Conservation (phyloP, 2,113 vertebrate species). For the Leptocoma aspasia region DNA sequence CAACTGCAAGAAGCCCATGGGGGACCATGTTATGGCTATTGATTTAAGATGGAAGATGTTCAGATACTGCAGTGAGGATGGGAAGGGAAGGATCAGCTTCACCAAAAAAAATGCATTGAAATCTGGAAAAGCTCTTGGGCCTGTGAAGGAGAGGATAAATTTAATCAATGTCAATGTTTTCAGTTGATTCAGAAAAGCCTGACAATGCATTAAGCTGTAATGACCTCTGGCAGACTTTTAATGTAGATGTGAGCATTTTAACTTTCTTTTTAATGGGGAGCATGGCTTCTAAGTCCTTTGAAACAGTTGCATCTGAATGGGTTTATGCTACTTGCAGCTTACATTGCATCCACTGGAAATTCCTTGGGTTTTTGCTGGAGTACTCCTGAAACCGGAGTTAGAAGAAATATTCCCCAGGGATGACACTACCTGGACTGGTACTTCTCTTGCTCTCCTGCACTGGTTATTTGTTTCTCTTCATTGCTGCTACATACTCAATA, state of each 20-base stretch:
- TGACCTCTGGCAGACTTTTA: slow-evolving; percentile 34
- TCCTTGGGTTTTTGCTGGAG: background rate
- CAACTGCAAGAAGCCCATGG: background rate
- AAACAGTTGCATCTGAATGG: background rate
- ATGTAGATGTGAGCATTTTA: background rate
- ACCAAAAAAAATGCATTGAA: background rate
- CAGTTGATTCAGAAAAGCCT: background rate
- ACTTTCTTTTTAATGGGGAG: background rate
- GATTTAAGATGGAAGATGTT: slow-evolving; percentile 5
- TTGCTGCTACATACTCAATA: background rate
- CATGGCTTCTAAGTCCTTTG: background rate
- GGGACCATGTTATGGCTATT: background rate
- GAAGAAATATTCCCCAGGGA: background rate
- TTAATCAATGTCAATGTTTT: slow-evolving; percentile 9
- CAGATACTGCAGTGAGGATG: background rate
- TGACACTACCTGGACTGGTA: background rate
- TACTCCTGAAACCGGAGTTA: background rate
- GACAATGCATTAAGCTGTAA: background rate
- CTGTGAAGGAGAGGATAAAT: background rate
- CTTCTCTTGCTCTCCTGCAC: background rate
- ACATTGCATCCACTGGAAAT: background rate
- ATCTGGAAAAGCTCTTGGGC: background rate
- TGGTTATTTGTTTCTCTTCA: background rate
- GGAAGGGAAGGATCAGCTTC: background rate
- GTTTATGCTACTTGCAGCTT: background rate